Evolutionary conservation across 2,888 invertebrate genomes (phyloP), one percentile per base, ranked within the genome.

Genomic region (Apantesis nais): DNA sequence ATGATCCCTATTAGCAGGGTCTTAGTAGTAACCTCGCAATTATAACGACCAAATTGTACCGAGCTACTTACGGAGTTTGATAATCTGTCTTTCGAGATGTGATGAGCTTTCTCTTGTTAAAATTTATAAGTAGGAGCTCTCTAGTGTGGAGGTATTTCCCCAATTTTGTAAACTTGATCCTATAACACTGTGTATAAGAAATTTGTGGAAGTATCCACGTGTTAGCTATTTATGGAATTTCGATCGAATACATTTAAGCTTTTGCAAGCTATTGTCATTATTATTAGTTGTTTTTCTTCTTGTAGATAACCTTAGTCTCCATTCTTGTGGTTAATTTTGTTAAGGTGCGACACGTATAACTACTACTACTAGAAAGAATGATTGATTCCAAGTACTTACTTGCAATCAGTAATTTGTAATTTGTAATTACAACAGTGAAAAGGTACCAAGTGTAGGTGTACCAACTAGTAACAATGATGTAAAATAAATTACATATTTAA

Each of bases 1-100:
- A 93, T 94, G 91, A 94, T 95, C 94, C 94, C 91, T 94, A 94
- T 94, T 94, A 94, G 92, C 89, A 88, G 83, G 87, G 94, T 89
- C 93, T 94, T 93, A 93, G 82, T 86, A 88, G 91, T 91, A 92
- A 94, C 94, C 94, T 92, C 90, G 90, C 90, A 93, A 94, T 93
- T 94, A 92, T 93, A 92, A 93, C 88, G 89, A 93, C 86, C 81
- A 86, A 88, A 90, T 88, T 90, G 85, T 86, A 85, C 78, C 78
- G 78, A 78, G 82, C 88, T 91, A 92, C 91, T 91, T 90, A 90
- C 82, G 72, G 88, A 91, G 90, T 92, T 93, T 90, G 86, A 87
- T 93, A 93, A 93, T 92, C 93, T 90, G 91, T 89, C 90, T 89
- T 87, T 83, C 81, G 74, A 66, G 84, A 88, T 74, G 76, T 78